phyloP scores from a whole-genome alignment of 2,888 invertebrate species.

The Tiliacea citrago region DNA sequence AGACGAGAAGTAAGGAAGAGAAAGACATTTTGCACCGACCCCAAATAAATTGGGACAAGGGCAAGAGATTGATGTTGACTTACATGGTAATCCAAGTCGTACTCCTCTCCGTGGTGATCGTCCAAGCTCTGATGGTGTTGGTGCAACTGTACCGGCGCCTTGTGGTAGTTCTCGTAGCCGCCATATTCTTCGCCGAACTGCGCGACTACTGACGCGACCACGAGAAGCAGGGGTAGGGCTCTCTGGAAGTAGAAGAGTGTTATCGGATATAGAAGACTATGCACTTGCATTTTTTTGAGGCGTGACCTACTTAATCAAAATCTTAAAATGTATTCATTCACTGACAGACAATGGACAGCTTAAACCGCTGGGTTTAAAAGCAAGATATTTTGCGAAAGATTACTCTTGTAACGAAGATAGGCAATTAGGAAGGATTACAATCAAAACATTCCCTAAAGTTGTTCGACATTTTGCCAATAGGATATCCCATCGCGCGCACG shows the following conservation, averaged over 20 bases:
- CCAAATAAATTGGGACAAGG: neutral
- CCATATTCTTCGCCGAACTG: conserved; percentile 83
- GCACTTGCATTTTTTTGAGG: neutral
- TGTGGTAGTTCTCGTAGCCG: conserved; percentile 78
- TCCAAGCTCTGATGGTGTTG: conserved; percentile 78
- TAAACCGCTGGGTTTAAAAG: neutral
- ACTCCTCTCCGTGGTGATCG: conserved; percentile 79
- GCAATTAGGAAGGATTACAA: neutral
- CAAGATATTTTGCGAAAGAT: neutral
- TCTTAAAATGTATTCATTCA: neutral
- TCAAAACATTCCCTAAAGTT: too few relatives aligned
- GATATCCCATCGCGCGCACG: neutral
- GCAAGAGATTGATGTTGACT: conserved; percentile 58
- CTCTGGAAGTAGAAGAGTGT: conserved; percentile 71
- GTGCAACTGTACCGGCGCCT: conserved; percentile 74
- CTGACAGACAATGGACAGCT: neutral
- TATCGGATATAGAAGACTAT: neutral
- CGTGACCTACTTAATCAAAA: neutral
- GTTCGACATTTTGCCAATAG: neutral
- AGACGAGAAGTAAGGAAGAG: neutral
- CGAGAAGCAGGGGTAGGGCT: conserved; percentile 71
- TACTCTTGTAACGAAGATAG: neutral
- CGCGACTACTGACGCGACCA: conserved; percentile 75
- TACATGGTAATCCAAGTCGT: conserved; percentile 87
- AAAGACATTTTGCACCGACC: neutral